Evolutionary conservation across 2,797 vertebrate genomes (phyloP).

Genomic region (Melanogrammus aeglefinus): DNA sequence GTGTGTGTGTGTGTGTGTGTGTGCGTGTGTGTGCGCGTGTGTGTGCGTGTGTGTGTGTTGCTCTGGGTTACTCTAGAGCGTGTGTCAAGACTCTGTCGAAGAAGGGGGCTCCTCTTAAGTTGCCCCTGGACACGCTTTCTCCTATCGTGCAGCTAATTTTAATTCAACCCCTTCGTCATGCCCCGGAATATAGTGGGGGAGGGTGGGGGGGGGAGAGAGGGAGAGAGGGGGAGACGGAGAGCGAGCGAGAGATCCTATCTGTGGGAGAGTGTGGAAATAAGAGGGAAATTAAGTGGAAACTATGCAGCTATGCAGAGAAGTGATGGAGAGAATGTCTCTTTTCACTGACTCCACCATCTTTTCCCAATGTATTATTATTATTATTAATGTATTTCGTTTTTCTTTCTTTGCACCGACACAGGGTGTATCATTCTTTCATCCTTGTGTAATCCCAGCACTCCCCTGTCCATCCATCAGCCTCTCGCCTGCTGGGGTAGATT

Average conservation of each 20-base stretch:
- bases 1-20: background rate
- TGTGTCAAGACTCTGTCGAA: slow-evolving; percentile 64
- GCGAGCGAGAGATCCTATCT: slow-evolving; percentile 52
- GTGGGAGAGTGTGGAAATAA: slow-evolving; percentile 55
- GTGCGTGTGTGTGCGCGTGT: background rate
- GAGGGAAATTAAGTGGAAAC: slow-evolving; percentile 66
- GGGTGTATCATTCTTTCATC: background rate
- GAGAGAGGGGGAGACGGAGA: slow-evolving; percentile 53
- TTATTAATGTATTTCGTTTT: slow-evolving; percentile 11
- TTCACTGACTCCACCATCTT: slow-evolving; percentile 35
- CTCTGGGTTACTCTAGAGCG: slow-evolving; percentile 54
- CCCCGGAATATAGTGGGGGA: slow-evolving; percentile 49
- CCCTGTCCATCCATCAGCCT: background rate
- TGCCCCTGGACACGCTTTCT: slow-evolving; percentile 63
- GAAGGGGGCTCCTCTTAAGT: slow-evolving; percentile 61
- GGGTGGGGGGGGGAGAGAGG: slow-evolving; percentile 43
- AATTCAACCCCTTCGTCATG: slow-evolving; percentile 66
- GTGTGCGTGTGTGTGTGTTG: slow-evolving; percentile 31
- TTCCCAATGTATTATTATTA: slow-evolving; percentile 35
- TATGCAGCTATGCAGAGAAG: slow-evolving; percentile 46
- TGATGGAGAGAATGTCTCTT: slow-evolving; percentile 47
- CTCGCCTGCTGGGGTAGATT: background rate
- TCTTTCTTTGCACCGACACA: too few species aligned
- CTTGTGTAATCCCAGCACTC: background rate
- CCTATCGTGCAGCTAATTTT: slow-evolving; percentile 69